phyloP scores from a whole-genome alignment of 2,888 invertebrate genomes.

The Tachina grossa region DNA sequence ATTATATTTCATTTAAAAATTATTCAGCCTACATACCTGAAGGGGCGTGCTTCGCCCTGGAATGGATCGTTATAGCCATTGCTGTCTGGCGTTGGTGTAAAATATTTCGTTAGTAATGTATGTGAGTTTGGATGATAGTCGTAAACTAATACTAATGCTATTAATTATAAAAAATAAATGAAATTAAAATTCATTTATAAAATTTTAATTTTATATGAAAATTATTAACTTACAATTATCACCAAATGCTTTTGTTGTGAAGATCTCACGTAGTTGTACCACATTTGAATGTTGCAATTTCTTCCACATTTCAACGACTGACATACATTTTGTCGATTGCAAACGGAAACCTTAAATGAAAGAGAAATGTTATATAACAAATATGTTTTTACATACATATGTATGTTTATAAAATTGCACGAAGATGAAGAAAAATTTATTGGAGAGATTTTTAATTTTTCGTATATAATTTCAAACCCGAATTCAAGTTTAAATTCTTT shows the following conservation, averaged over 20 bases:
- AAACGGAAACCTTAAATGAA: slow-evolving; percentile 87
- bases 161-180: slow-evolving; percentile 24
- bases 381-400: neutral
- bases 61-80: slow-evolving; percentile 91
- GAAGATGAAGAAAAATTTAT: neutral
- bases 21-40: slow-evolving; percentile 77
- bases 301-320: slow-evolving; percentile 96
- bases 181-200: neutral
- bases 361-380: neutral
- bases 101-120: slow-evolving; percentile 93
- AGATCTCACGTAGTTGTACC: slow-evolving; percentile 95
- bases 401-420: too few relatives aligned
- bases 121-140: slow-evolving; percentile 96
- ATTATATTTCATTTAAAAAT: neutral
- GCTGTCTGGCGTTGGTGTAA: slow-evolving; percentile 85
- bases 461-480: too few relatives aligned
- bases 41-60: slow-evolving; percentile 88
- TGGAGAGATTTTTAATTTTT: neutral
- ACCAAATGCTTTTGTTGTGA: slow-evolving; percentile 97
- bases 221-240: slow-evolving; percentile 92
- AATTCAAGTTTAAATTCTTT: too few relatives aligned
- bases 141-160: slow-evolving; percentile 96
- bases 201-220: neutral
- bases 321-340: slow-evolving; percentile 92
- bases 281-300: slow-evolving; percentile 97